Conservation (phyloP, 2,888 invertebrate genomes). For the Empis livida region DNA sequence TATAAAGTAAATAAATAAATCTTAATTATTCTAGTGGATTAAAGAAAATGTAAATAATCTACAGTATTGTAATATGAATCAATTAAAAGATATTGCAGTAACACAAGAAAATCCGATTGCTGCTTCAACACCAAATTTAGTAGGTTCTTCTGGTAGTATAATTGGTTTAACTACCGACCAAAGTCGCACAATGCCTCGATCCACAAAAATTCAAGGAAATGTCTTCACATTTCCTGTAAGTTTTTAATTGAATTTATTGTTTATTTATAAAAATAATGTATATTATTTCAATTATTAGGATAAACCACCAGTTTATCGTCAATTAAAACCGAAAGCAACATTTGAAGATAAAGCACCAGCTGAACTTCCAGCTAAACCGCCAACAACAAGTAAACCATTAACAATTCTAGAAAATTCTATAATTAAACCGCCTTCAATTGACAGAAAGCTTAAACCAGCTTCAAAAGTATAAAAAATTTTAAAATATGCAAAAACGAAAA, state of each 20-base stretch:
- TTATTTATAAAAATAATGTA: not conserved
- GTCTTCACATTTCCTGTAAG: conserved; percentile 31
- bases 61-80: conserved; percentile 32
- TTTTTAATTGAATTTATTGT: conserved; percentile 33
- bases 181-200: conserved; percentile 25
- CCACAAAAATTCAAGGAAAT: conserved; percentile 34
- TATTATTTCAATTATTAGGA: not conserved
- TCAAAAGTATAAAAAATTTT: too few relatives aligned
- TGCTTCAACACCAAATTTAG: conserved; percentile 27
- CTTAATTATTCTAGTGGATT: conserved; percentile 17
- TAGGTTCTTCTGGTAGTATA: not conserved
- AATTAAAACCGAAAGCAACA: conserved; percentile 52
- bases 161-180: conserved; percentile 14
- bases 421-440: conserved; percentile 42
- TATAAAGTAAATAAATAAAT: not conserved
- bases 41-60: conserved; percentile 51
- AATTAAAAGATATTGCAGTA: conserved; percentile 24
- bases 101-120: conserved; percentile 30
- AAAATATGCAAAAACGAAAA: too few relatives aligned
- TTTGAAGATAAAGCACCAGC: conserved; percentile 28
- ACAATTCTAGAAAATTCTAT: conserved; percentile 13
- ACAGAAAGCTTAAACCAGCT: conserved; percentile 46
- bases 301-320: conserved; percentile 64
- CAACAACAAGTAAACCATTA: conserved; percentile 10
- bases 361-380: conserved; percentile 28